phyloP scores from a whole-genome alignment of 2,113 vertebrate species.

The Cephalophus harveyi region DNA sequence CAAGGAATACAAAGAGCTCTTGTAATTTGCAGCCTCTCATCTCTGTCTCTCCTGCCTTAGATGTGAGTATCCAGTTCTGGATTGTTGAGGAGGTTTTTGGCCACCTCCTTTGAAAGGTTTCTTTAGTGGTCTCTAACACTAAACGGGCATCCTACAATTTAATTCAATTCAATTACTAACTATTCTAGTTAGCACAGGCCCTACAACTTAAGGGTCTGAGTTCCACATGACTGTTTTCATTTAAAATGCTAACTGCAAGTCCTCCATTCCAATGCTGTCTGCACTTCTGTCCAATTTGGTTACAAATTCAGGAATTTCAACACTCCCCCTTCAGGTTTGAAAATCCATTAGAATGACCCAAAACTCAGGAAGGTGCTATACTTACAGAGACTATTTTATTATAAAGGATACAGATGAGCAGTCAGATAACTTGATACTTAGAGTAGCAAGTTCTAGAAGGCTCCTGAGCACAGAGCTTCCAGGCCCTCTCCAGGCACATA shows the following conservation, averaged over 20 bases:
- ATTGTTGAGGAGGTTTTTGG: not conserved
- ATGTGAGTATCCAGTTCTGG: not conserved
- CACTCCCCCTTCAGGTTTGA: not conserved
- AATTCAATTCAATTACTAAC: not conserved
- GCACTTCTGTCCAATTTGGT: not conserved
- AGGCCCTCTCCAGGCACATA: accelerated
- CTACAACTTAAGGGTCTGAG: not conserved
- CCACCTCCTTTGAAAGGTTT: not conserved
- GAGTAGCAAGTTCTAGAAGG: not conserved
- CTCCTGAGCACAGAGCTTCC: not conserved
- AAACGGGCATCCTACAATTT: not conserved
- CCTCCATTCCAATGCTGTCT: not conserved
- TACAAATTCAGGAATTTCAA: not conserved
- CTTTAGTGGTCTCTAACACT: not conserved
- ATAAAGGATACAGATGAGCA: not conserved
- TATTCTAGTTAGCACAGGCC: not conserved
- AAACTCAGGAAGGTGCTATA: not conserved
- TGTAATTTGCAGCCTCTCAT: not conserved
- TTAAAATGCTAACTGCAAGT: not conserved
- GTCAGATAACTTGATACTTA: not conserved
- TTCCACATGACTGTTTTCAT: not conserved
- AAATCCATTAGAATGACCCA: not conserved
- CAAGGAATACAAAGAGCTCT: not conserved
- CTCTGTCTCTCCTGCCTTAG: not conserved
- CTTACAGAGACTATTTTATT: not conserved